phyloP scores from a whole-genome alignment of 2,113 vertebrate genomes.

The Rousettus leschenaultii region DNA sequence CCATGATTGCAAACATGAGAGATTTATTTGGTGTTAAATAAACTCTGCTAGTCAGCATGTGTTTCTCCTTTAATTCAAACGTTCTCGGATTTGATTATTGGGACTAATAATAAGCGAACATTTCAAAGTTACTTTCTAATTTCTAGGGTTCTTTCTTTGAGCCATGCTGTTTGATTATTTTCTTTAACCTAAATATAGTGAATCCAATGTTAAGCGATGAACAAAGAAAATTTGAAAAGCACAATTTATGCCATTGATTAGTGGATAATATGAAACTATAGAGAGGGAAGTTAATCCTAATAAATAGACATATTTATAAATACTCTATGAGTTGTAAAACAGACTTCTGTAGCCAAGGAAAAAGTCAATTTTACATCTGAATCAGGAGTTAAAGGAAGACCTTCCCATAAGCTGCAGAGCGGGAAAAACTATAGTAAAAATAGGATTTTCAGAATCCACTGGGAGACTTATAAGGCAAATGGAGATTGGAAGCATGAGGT shows the following conservation, averaged over 20 bases:
- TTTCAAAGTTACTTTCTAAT: neutral
- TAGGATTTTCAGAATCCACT: neutral
- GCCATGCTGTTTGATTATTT: neutral
- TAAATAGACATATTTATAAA: neutral
- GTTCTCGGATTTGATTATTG: constrained; percentile 15
- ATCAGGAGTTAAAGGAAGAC: neutral
- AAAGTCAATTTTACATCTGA: neutral
- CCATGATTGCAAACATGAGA: neutral
- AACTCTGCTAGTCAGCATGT: neutral
- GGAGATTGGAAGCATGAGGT: neutral
- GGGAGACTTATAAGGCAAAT: neutral
- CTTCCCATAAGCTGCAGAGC: neutral
- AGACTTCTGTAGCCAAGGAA: neutral
- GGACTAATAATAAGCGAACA: neutral
- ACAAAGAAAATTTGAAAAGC: neutral
- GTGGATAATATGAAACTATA: neutral
- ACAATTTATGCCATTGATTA: neutral
- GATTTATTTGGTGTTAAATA: neutral
- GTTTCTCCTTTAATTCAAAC: constrained; percentile 2
- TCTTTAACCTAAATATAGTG: neutral
- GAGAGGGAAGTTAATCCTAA: neutral
- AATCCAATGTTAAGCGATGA: neutral
- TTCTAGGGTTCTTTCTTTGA: constrained; percentile 30
- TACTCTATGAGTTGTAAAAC: neutral
- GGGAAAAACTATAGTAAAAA: neutral